These are phyloP conservation scores for Heteromyza rotundicornis DNA, from an alignment of 2,888 invertebrate genomes.

Conservation along the genomic window DNA sequence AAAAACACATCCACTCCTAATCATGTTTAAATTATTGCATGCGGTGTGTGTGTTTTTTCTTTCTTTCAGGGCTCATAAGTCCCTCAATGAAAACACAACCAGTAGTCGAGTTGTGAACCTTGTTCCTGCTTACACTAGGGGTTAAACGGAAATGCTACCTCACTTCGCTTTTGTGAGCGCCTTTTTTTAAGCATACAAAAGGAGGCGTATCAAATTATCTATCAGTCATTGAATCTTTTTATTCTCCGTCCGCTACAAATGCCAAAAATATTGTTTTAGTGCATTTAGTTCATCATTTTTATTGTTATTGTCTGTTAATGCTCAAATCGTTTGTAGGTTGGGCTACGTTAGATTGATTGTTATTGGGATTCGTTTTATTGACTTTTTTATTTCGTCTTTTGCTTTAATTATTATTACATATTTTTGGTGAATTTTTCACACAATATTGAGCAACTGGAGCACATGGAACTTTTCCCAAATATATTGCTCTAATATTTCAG, in stretches of 20 bases:
- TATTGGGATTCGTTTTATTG: background rate
- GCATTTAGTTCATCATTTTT: constrained; percentile 2
- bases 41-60: too few relatives aligned
- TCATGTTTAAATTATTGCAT: constrained; percentile 62
- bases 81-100: constrained; percentile 36
- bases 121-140: background rate
- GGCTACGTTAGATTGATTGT: background rate
- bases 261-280: constrained; percentile 5
- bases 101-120: constrained; percentile 44
- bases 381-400: background rate
- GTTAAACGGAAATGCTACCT: background rate
- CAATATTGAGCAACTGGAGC: too few relatives aligned
- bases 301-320: background rate
- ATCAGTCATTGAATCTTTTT: constrained; percentile 44
- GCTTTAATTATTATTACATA: too few relatives aligned
- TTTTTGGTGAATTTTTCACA: too few relatives aligned
- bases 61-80: background rate
- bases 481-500: too few relatives aligned
- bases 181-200: constrained; percentile 36
- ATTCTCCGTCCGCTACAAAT: background rate
- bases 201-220: constrained; percentile 56
- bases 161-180: too few relatives aligned
- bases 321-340: background rate
- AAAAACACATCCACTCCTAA: constrained; percentile 60
- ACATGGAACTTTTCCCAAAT: too few relatives aligned